Base-by-base conservation (phyloP, 2,113 vertebrate genomes). In the Serinus canaria region DNA sequence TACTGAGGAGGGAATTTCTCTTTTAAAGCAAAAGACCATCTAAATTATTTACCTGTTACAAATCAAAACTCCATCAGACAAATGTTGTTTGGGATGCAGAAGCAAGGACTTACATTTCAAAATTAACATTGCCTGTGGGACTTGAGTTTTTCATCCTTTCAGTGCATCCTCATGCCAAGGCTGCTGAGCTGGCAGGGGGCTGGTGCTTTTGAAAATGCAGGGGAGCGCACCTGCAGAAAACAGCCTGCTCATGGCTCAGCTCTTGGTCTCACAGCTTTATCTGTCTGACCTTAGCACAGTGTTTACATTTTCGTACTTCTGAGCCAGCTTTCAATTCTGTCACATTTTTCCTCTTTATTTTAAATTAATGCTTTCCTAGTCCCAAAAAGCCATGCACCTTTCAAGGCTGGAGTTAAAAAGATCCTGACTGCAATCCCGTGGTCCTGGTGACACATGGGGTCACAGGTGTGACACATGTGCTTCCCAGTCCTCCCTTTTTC, bases 381-480 rank as follows among this genome's bases (percentile, higher is more conserved):
- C 35, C 39, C 35, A 11, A 59, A 53, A 37, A 67, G 43, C 37
- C 43, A 21, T 2, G 1, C 13, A 27, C 70, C 50, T 79, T 74
- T 55, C 22, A 23, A 72, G 27, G 60, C 1, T 68, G 49, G 50
- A 70, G 52, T 72, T 85, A 18, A 55, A 69, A 70, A 75, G 66
- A 28, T 50, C 8, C 24, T 37, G 35, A 24, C 18, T 3, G 4
- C 28, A 35, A 6, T 8, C 18, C 35, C 0, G 0, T 20, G 41
- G 33, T 46, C 15, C n/a, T 84, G 63, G n/a, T 20, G 60, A 31
- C n/a, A 27, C 22, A 7, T 0, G 4, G 1, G 1, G 17, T 39
- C 68, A 58, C 68, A 14, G 5, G 44, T 81, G 86, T 52, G 39
- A 52, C 53, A 53, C 60, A 46, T 7, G 11, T 27, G 37, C 66